phyloP scores from a whole-genome alignment of 2,113 vertebrate species.

The Toxostoma redivivum region DNA sequence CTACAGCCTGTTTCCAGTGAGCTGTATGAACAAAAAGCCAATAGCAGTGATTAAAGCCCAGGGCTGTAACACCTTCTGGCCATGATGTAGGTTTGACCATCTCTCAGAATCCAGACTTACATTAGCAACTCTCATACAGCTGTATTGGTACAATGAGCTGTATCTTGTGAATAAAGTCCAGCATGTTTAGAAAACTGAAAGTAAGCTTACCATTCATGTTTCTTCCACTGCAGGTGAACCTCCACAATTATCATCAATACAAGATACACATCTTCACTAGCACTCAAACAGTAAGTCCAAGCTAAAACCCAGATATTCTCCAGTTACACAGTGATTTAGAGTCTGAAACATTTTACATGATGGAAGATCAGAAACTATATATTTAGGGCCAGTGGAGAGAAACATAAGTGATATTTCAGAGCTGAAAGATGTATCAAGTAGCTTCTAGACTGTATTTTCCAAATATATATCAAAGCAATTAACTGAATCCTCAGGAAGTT shows the following conservation, averaged over 20 bases:
- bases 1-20: background rate
- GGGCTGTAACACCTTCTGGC: background rate
- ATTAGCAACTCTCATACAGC: background rate
- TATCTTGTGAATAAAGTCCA: background rate
- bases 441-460: background rate
- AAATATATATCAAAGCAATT: background rate
- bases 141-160: background rate
- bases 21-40: background rate
- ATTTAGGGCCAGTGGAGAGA: background rate
- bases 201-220: background rate
- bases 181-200: background rate
- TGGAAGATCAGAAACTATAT: background rate
- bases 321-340: background rate
- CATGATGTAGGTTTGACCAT: background rate
- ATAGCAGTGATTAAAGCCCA: background rate
- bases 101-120: background rate
- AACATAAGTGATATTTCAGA: background rate
- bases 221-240: background rate
- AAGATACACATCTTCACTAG: background rate
- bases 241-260: background rate
- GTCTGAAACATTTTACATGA: background rate
- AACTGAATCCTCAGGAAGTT: background rate
- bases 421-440: background rate
- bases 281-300: background rate
- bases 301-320: background rate